Conservation (phyloP, 2,113 vertebrate species). For the Mugil cephalus region DNA sequence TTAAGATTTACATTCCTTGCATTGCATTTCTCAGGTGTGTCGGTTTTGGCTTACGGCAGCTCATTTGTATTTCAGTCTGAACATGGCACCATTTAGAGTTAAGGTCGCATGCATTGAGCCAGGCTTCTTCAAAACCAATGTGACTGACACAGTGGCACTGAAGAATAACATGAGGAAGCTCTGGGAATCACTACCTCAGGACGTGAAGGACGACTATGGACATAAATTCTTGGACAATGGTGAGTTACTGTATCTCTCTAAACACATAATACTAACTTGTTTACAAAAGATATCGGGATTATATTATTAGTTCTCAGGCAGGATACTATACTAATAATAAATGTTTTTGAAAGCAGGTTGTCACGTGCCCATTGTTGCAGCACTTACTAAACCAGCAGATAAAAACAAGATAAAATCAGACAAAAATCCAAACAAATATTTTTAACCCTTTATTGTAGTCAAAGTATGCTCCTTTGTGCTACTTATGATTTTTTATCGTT, state of each 20-base stretch:
- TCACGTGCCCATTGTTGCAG: too few relatives aligned
- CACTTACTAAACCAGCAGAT: too few relatives aligned
- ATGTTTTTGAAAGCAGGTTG: too few relatives aligned
- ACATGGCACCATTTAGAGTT: conserved; percentile 86
- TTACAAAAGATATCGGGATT: too few relatives aligned
- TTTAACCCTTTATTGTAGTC: too few relatives aligned
- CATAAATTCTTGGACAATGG: conserved; percentile 56
- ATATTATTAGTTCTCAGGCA: too few relatives aligned
- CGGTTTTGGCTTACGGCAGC: neutral
- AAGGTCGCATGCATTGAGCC: conserved; percentile 87
- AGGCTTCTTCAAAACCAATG: conserved; percentile 83
- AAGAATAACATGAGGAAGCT: conserved; percentile 66
- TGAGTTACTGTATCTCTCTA: conserved; percentile 51
- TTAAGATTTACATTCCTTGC: conserved; percentile 3
- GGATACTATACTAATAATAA: too few relatives aligned
- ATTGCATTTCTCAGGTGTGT: neutral
- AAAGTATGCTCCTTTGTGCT: too few relatives aligned
- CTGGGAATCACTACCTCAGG: conserved; percentile 81
- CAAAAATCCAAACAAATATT: too few relatives aligned
- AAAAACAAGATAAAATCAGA: too few relatives aligned
- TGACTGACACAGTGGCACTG: conserved; percentile 60
- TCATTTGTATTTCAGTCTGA: conserved; percentile 75
- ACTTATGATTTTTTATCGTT: too few relatives aligned
- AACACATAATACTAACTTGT: neutral
- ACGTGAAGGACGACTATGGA: conserved; percentile 80